Evolutionary conservation across 2,888 invertebrate species (phyloP), one percentile per base, ranked within the genome.

Genomic region (Drosophila pegasa): DNA sequence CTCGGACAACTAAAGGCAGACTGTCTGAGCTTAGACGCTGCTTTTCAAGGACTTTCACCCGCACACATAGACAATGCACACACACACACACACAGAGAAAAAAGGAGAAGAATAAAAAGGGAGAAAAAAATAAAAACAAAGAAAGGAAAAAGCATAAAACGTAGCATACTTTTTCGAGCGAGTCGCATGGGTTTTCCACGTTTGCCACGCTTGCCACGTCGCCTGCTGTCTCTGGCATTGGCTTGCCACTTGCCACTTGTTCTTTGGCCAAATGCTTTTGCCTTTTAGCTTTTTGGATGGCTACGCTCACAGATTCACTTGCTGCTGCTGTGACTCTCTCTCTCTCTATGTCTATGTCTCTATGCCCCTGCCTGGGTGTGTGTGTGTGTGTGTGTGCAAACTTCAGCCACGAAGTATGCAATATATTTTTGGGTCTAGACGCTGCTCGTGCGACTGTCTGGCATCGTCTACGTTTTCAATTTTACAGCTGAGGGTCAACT

Each of bases 351-450:
- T 9, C 10, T 27, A 7, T 27, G 8, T 4, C 20, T 48, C 20
- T 45, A 1, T 43, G n/a, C 5, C 43, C 9, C 22, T 41, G 22
- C 9, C n/a, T 18, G 27, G 59, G 16, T 62, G 31, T 65, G 37
- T 60, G 40, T 69, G 43, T 67, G 58, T 67, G 57, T 69, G 78
- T 67, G 72, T 65, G 65, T 60, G 71, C 59, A 64, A 83, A 83
- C 83, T 83, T 83, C 84, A 87, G 70, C 71, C 71, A 71, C 78
- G 72, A 82, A 82, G 84, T 78, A 76, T 85, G 85, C 80, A 82
- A 85, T 87, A 85, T 85, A 87, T 87, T 87, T 87, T 87, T 80
- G 87, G 87, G 75, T 80, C 80, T 80, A 74, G 80, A 75, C 78
- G 75, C 70, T 72, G 51, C 64, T 69, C 58, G 69, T 79, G 72